phyloP scores from a whole-genome alignment of 1,140 invertebrate species.

The roundworm (Caenorhabditis elegans) region DNA sequence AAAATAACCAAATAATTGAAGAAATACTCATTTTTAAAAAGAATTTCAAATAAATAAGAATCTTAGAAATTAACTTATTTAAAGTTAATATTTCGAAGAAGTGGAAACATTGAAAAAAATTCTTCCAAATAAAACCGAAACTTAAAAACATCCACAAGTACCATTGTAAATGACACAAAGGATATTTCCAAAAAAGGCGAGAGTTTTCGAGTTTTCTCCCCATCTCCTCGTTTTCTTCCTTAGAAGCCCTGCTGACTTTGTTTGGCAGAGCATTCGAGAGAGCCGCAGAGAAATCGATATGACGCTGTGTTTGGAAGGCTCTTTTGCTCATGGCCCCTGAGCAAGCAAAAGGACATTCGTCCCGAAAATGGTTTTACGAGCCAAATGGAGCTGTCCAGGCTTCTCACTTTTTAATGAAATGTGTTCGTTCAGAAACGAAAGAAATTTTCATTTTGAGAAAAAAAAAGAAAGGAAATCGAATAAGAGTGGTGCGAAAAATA shows the following conservation, averaged over 20 bases:
- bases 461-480: background rate
- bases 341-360: no score
- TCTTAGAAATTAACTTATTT: no score
- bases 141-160: no score
- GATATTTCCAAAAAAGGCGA: background rate
- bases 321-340: no score
- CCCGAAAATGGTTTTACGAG: background rate
- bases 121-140: no score
- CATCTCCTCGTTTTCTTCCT: background rate
- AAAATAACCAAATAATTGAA: no score
- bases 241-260: background rate
- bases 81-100: no score
- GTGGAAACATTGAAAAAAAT: no score
- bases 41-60: no score
- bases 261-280: background rate
- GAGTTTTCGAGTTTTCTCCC: no score
- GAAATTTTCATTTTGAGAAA: background rate
- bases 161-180: background rate
- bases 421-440: background rate
- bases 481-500: background rate
- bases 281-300: conserved; percentile 17
- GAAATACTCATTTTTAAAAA: no score
- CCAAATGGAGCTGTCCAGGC: background rate
- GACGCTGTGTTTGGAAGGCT: background rate
- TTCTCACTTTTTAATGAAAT: background rate